These are phyloP conservation scores for Galeruca laticollis DNA, from an alignment of 2,888 invertebrate genomes.

Conservation along the genomic window DNA sequence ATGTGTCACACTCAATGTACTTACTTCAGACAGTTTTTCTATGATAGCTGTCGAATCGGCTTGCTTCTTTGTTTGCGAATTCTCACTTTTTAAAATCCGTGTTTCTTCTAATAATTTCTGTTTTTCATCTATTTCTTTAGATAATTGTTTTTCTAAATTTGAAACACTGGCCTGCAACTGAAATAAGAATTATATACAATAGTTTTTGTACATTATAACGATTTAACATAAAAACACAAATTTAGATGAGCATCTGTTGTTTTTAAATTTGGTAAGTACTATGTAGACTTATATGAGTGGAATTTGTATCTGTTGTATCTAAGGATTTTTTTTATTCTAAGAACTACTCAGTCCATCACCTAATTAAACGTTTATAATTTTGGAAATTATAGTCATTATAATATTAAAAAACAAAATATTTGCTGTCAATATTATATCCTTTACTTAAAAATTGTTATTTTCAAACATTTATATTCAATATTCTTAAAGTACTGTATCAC, in stretches of 20 bases:
- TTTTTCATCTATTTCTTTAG: constrained; percentile 54
- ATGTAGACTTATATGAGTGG: no score
- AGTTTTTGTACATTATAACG: not conserved
- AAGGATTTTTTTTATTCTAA: no score
- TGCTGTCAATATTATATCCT: no score
- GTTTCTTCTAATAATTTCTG: constrained; percentile 49
- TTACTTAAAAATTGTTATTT: no score
- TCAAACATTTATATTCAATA: no score
- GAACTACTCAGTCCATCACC: no score
- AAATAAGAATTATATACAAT: constrained; percentile 41
- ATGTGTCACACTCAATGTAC: constrained; percentile 18
- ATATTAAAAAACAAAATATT: no score
- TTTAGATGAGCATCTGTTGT: no score
- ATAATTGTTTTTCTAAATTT: constrained; percentile 55
- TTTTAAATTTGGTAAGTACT: not conserved
- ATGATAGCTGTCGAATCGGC: constrained; percentile 50
- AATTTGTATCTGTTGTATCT: no score
- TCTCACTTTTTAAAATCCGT: constrained; percentile 36
- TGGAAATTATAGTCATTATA: no score
- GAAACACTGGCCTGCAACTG: constrained; percentile 54
- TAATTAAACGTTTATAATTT: no score
- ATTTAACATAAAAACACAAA: not conserved
- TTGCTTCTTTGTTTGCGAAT: constrained; percentile 32
- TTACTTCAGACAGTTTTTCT: constrained; percentile 55
- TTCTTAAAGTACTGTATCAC: no score